Base-by-base conservation (phyloP, 1,140 invertebrate genomes). In the Piezodorus guildinii region DNA sequence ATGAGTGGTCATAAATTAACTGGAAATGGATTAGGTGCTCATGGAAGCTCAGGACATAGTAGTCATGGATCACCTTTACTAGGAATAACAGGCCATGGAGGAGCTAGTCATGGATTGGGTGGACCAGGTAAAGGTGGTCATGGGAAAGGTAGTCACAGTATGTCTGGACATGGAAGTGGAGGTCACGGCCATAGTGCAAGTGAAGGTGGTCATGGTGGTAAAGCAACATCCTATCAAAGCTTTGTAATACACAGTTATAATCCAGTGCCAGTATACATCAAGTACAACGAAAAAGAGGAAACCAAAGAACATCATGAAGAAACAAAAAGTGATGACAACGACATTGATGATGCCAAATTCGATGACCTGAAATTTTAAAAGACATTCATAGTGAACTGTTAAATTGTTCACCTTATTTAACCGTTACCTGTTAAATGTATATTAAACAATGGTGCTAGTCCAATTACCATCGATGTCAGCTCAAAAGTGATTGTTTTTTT, bases 231-330 rank as follows among this genome's bases (percentile, higher is more conserved):
- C n/a, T 64, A 58, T 51, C 63, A 64, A 21, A 64, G 63, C 19
- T 64, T 64, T 34, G 58, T 64, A n/a, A 49, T 64, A 16, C 63
- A 64, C 56, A 64, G 58, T 30, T 64, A 64, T 25, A 60, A 64
- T 27, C 58, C 63, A 16, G 46, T 21, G 17, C 46, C 58, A 56
- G 52, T 56, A 16, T 23, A 56, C 21, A 56, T 56, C 15, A 56
- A 56, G 52, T 56, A 56, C 52, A 56, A 56, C 17, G 52, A 21
- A 15, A 21, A 19, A 23, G 17, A 19, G 15, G 23, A 21, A 16
- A 17, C n/a, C n/a, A 21, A 49, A 12, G 52, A 25, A 56, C 52
- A 56, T 16, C 9, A 19, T 21, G 17, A 19, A 23, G 52, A 56
- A 23, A 23, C 23, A 14, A 56, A 56, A 25, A 15, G 23, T 23